Evolutionary conservation across 1,140 invertebrate genomes (phyloP).

Genomic region (Drosophila serrata): DNA sequence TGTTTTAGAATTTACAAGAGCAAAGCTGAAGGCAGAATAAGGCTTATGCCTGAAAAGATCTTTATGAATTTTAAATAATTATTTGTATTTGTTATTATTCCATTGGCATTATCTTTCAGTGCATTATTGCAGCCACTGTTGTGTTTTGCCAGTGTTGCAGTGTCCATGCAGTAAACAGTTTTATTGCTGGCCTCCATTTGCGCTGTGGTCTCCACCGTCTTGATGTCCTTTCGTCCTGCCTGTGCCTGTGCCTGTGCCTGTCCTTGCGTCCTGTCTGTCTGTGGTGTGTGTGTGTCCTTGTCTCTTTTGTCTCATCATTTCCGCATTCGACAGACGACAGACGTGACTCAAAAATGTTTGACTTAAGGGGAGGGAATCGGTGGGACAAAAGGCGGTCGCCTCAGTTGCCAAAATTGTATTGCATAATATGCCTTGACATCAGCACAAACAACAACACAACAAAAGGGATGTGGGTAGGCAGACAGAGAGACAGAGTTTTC

Average conservation of each 20-base stretch:
- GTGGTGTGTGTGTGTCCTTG: slow-evolving; percentile 6
- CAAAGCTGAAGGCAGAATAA: no score
- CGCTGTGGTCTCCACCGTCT: slow-evolving; percentile 42
- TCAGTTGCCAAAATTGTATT: slow-evolving; percentile 70
- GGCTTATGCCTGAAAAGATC: no score
- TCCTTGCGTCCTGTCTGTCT: background rate
- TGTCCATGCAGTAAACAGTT: slow-evolving; percentile 67
- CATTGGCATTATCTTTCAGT: background rate
- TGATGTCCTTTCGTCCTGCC: background rate
- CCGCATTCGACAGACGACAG: slow-evolving; percentile 61
- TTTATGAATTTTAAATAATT: no score
- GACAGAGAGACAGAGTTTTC: background rate
- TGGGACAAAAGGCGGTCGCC: background rate
- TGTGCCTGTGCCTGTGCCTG: background rate
- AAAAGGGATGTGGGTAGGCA: background rate
- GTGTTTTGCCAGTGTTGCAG: slow-evolving; percentile 30
- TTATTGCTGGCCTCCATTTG: slow-evolving; percentile 61
- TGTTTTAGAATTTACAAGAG: no score
- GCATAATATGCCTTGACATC: slow-evolving; percentile 72
- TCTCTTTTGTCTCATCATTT: slow-evolving; percentile 63
- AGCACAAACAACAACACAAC: slow-evolving; percentile 45
- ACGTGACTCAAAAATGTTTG: slow-evolving; percentile 69
- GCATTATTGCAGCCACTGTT: slow-evolving; percentile 6
- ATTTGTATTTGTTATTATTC: background rate
- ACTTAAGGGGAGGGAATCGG: slow-evolving; percentile 6